phyloP scores from a whole-genome alignment of 1,140 invertebrate species.

The Periplaneta americana region DNA sequence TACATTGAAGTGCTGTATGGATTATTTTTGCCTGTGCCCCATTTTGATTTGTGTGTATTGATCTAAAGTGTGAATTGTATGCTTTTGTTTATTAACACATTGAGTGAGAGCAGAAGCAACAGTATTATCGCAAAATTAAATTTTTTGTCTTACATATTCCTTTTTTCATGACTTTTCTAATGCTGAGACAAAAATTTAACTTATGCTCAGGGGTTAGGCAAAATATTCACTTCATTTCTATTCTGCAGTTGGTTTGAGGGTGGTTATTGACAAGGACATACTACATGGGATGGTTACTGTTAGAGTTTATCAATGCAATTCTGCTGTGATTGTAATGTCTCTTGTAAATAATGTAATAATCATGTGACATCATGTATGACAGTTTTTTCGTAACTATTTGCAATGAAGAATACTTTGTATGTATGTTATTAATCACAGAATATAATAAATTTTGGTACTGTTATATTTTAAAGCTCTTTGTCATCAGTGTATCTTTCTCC shows the following conservation, averaged over 20 bases:
- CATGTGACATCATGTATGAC: not conserved
- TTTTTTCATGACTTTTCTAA: no score
- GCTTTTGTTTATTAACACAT: not conserved
- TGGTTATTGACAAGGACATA: not conserved
- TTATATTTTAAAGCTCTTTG: not conserved
- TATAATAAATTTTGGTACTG: not conserved
- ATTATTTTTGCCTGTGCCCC: not conserved
- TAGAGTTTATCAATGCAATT: not conserved
- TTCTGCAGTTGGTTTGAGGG: not conserved
- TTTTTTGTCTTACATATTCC: not conserved
- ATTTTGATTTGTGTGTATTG: not conserved
- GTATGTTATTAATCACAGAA: not conserved
- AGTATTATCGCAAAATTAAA: not conserved
- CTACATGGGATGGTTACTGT: not conserved
- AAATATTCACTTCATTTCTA: not conserved
- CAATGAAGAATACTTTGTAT: not conserved
- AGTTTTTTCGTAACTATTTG: not conserved
- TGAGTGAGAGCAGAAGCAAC: not conserved
- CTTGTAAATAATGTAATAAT: not conserved
- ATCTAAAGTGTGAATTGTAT: not conserved
- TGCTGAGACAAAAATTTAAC: no score
- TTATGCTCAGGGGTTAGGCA: not conserved
- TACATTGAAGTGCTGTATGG: not conserved
- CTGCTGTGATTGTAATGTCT: not conserved
- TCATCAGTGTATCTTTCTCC: no score